phyloP scores from a whole-genome alignment of 2,797 vertebrate genomes.

The Etheostoma perlongum region DNA sequence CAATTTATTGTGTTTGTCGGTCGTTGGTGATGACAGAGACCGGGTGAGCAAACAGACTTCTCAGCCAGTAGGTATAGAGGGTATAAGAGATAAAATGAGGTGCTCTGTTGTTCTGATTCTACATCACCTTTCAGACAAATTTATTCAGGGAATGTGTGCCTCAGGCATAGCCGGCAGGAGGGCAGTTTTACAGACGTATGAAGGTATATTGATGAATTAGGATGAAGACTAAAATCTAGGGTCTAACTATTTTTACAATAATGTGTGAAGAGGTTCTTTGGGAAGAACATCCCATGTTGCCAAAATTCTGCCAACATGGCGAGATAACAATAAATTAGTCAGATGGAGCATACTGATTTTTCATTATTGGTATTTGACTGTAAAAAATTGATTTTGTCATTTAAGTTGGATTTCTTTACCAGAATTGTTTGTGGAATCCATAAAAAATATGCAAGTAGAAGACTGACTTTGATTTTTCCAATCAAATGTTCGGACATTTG shows the following conservation, averaged over 20 bases:
- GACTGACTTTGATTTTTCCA: background rate
- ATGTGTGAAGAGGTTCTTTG: background rate
- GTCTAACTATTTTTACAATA: background rate
- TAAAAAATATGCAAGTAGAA: background rate
- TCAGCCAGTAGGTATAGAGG: slow-evolving; percentile 12
- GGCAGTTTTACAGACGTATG: slow-evolving; percentile 17
- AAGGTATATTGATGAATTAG: slow-evolving; percentile 31
- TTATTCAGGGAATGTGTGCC: slow-evolving; percentile 25
- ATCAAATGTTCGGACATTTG: background rate
- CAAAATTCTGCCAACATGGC: background rate
- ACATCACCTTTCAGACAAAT: slow-evolving; percentile 35
- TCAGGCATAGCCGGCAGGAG: slow-evolving; percentile 20
- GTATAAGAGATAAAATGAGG: slow-evolving; percentile 39
- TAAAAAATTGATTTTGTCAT: background rate
- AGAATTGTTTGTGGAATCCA: background rate
- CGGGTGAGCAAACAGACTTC: slow-evolving; percentile 33
- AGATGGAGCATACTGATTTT: background rate
- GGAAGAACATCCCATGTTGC: background rate
- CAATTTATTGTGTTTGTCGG: slow-evolving; percentile 18
- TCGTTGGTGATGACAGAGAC: slow-evolving; percentile 20
- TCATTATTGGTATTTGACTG: background rate
- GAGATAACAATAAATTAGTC: background rate
- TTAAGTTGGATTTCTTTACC: background rate
- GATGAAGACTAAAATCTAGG: slow-evolving; percentile 16
- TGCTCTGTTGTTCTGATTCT: slow-evolving; percentile 38